These are phyloP conservation scores for Aphodius sticticus DNA, from an alignment of 2,888 invertebrate genomes.

Conservation along the genomic window DNA sequence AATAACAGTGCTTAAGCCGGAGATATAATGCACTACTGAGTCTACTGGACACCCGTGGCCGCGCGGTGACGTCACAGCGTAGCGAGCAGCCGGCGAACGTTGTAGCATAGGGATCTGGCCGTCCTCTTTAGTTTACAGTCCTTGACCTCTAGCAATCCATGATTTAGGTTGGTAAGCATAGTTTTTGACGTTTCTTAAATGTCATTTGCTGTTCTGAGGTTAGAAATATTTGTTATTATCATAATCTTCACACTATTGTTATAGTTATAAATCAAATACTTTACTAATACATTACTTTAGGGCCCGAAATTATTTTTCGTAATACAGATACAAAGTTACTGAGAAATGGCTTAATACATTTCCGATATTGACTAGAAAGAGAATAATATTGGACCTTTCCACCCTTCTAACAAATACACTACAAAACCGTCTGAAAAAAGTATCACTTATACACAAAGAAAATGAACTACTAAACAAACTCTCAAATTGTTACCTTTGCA, in stretches of 20 bases:
- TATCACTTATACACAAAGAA: not conserved
- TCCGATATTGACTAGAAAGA: not conserved
- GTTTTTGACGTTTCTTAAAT: too few species aligned
- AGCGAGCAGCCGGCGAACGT: too few species aligned
- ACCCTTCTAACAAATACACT: not conserved
- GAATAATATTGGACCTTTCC: not conserved
- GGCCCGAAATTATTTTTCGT: not conserved
- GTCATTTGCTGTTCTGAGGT: too few species aligned
- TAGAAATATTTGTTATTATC: too few species aligned
- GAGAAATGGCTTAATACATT: not conserved
- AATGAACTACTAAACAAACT: slow-evolving; percentile 6
- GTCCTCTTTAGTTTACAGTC: too few species aligned
- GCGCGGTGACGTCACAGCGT: too few species aligned
- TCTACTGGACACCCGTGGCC: too few species aligned
- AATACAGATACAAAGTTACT: not conserved
- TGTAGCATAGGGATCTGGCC: too few species aligned
- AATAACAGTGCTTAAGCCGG: too few species aligned
- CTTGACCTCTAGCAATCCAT: too few species aligned
- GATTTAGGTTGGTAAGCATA: too few species aligned
- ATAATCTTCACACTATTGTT: not conserved
- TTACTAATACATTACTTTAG: not conserved
- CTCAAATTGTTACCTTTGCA: slow-evolving; percentile 7
- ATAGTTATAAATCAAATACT: not conserved
- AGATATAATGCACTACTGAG: too few species aligned
- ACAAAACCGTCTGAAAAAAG: not conserved